Conservation (phyloP, 2,797 vertebrate species). For the Anableps anableps region DNA sequence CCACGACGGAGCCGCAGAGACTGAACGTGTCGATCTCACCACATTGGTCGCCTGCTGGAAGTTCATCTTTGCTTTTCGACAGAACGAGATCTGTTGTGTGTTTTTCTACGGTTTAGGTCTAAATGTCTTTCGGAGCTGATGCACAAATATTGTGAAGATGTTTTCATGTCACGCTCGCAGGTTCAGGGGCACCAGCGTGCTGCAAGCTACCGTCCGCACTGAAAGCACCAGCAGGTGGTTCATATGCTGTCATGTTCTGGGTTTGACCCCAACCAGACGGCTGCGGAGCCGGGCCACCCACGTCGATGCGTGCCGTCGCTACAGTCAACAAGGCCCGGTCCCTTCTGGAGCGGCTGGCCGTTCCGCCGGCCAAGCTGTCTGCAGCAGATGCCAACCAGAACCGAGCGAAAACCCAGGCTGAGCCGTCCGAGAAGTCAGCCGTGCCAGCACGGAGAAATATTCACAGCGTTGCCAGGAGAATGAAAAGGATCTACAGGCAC, state of each 20-base stretch:
- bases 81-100: no score
- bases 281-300: constrained; percentile 79
- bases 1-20: no score
- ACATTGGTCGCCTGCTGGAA: not conserved
- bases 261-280: constrained; percentile 60
- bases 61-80: not conserved
- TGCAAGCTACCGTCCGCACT: not conserved
- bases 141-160: not conserved
- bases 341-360: constrained; percentile 72
- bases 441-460: constrained; percentile 63
- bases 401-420: constrained; percentile 65
- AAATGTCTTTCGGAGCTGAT: not conserved
- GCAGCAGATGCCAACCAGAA: constrained; percentile 73
- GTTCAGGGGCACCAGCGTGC: not conserved
- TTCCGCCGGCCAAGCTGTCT: constrained; percentile 77
- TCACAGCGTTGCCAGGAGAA: constrained; percentile 44
- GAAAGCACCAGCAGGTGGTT: constrained; percentile 19
- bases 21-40: not conserved
- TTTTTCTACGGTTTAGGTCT: not conserved
- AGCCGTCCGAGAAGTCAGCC: constrained; percentile 63
- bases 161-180: not conserved
- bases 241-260: constrained; percentile 46
- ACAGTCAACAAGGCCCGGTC: constrained; percentile 78
- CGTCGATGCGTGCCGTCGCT: constrained; percentile 73
- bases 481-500: constrained; percentile 61